Evolutionary conservation across 2,797 vertebrate genomes (phyloP).

Genomic region (Clarias pachynema): DNA sequence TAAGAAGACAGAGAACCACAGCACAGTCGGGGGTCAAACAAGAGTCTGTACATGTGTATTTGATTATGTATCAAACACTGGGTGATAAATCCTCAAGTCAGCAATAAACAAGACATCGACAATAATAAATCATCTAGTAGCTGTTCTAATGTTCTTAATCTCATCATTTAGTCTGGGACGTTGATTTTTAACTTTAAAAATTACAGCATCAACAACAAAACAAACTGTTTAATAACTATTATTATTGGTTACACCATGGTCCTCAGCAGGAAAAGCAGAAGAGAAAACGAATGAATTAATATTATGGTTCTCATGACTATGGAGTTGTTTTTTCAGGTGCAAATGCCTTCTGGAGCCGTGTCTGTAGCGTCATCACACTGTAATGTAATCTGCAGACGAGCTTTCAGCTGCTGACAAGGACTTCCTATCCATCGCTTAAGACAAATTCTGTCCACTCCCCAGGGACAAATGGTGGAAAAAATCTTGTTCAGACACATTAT

Average conservation of each 20-base stretch:
- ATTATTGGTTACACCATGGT: neutral
- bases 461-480: conserved; percentile 16
- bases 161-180: neutral
- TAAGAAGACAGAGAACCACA: conserved; percentile 12
- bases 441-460: conserved; percentile 32
- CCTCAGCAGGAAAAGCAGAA: neutral
- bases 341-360: neutral
- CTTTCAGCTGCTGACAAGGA: conserved; percentile 29
- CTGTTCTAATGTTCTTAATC: neutral
- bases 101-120: conserved; percentile 6
- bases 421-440: conserved; percentile 17
- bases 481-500: neutral
- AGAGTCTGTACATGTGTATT: conserved; percentile 3
- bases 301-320: neutral
- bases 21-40: conserved; percentile 4
- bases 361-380: conserved; percentile 7
- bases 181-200: conserved; percentile 2
- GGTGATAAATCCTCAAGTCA: conserved; percentile 8
- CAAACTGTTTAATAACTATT: neutral
- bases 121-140: neutral
- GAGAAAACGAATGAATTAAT: neutral
- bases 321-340: conserved; percentile 17
- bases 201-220: neutral
- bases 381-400: conserved; percentile 39
- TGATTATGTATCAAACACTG: conserved; percentile 9